Base-by-base conservation (phyloP, 2,797 vertebrate genomes). In the Margarornis squamiger region DNA sequence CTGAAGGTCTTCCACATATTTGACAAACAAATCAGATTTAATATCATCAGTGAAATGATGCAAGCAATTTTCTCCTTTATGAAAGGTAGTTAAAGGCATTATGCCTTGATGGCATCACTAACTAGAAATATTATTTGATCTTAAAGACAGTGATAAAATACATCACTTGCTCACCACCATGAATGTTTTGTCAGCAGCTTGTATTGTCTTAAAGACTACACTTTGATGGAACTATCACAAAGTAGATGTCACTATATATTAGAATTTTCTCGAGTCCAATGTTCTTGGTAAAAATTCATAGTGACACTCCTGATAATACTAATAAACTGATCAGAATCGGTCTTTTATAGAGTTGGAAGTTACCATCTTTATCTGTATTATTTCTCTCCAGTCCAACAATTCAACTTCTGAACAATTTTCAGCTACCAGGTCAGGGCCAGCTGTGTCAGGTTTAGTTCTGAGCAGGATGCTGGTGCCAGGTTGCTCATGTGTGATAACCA, bases 1-100 rank as follows among this genome's bases (percentile, higher is more conserved):
- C 26, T 90, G 73, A 94, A 92, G 62, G 65, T 86, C 58, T 96
- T 95, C 84, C 65, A 52, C 62, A 57, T 80, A 92, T 95, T 96
- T 96, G 86, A 96, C 45, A 95, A 94, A 90, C 61, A 96, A 96
- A 88, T 92, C 68, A 70, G 55, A 70, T 94, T 95, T 93, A 93
- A 65, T 72, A 87, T 77, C 12, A 74, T 80, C 54, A 79, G 24
- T 91, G 66, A 97, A 96, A 95, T 62, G 61, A 89, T 75, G 57
- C 39, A 81, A 85, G 17, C 14, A 72, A 57, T 96, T 90, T 96
- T 93, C 52, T 90, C n/a, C 41, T 86, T 93, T 76, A 74, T 66
- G 45, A 87, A 81, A 34, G 5, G 13, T 46, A 90, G 22, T 90
- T 84, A 83, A 36, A 80, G 26, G 43, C 51, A 74, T 70, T 59